A percentile compares a stretch with the other conserved stretches of the same genome.
phyloP scores from a whole-genome alignment of 2,797 vertebrate species.

The Sparus aurata region DNA sequence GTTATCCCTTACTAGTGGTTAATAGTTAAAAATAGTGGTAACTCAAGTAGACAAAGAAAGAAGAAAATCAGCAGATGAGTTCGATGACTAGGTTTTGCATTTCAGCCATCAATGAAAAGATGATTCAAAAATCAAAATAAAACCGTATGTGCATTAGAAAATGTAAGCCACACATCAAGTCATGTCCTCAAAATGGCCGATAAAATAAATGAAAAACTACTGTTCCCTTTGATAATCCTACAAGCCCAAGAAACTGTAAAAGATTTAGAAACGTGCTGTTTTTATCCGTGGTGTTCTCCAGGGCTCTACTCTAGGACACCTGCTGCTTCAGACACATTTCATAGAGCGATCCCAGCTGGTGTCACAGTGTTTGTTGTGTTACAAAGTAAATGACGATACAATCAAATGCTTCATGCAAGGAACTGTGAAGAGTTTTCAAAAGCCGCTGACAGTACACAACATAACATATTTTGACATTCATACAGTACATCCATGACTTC shows the following conservation, averaged over 20 bases:
- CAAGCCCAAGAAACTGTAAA: slow-evolving; percentile 26
- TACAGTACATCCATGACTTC: slow-evolving; percentile 42
- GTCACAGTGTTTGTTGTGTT: slow-evolving; percentile 25
- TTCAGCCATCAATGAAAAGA: slow-evolving; percentile 29
- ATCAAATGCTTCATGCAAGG: slow-evolving; percentile 58
- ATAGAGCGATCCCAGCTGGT: slow-evolving; percentile 4
- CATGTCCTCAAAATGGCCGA: slow-evolving; percentile 38
- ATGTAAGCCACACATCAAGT: slow-evolving; percentile 44
- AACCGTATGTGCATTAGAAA: slow-evolving; percentile 48
- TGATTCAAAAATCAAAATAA: slow-evolving; percentile 41
- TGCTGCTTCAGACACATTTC: slow-evolving; percentile 17
- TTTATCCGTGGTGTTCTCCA: slow-evolving; percentile 19
- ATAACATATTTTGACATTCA: slow-evolving; percentile 50
- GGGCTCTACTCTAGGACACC: slow-evolving; percentile 26
- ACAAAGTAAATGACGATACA: slow-evolving; percentile 41
- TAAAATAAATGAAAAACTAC: slow-evolving; percentile 48
- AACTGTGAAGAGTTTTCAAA: slow-evolving; percentile 33
- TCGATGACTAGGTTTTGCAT: slow-evolving; percentile 23
- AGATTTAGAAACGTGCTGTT: slow-evolving; percentile 8
- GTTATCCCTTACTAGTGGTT: background rate
- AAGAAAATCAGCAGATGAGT: background rate
- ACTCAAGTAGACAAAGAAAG: background rate
- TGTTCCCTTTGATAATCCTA: slow-evolving; percentile 66
- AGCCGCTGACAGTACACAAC: slow-evolving; percentile 17
- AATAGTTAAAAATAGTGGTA: background rate